Evolutionary conservation across 2,797 vertebrate species (phyloP).

Genomic region (Malacoctenus gilli): DNA sequence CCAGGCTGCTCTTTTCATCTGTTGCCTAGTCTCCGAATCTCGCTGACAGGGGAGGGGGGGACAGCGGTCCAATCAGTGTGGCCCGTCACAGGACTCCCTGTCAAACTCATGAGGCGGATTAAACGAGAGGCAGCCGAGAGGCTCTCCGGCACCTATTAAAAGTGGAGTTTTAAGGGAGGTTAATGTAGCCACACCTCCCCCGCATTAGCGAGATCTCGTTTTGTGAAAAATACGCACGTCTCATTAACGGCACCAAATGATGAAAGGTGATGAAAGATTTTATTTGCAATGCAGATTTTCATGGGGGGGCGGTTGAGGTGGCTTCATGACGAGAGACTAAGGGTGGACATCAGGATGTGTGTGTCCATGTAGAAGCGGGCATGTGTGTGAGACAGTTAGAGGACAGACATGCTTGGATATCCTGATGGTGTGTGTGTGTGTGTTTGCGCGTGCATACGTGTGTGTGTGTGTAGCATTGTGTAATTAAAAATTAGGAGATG

Average conservation of each 20-base stretch:
- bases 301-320: neutral
- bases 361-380: no score
- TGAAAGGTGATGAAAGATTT: constrained; percentile 2
- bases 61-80: no score
- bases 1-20: no score
- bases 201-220: no score
- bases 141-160: no score
- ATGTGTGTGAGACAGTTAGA: neutral
- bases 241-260: neutral
- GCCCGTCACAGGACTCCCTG: no score
- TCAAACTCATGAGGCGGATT: neutral
- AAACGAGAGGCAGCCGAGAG: no score
- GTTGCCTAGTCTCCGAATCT: no score
- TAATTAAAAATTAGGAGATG: constrained; percentile 42
- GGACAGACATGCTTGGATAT: neutral
- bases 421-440: constrained; percentile 1
- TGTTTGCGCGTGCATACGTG: neutral
- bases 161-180: no score
- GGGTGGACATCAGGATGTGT: neutral
- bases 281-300: constrained; percentile 4
- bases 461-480: constrained; percentile 16
- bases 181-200: no score
- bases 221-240: no score
- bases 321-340: neutral
- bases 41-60: no score